phyloP scores from a whole-genome alignment of 1,140 invertebrate genomes.

The Heterodera carotae region DNA sequence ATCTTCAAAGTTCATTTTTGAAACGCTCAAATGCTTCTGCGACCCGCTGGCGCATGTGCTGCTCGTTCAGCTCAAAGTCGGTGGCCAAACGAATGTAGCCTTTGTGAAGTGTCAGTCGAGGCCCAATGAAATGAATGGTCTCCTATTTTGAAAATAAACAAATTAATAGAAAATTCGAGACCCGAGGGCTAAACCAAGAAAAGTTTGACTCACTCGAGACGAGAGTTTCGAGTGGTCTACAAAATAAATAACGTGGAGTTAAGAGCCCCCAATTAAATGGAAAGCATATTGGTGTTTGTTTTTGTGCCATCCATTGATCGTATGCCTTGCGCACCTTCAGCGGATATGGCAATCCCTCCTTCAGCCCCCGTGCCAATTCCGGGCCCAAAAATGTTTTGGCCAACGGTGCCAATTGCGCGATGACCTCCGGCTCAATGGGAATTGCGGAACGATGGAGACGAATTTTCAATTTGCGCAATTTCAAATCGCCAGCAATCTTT shows the following conservation, averaged over 20 bases:
- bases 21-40: slow-evolving; percentile 58
- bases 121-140: slow-evolving; percentile 59
- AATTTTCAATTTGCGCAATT: slow-evolving; percentile 59
- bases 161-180: too few relatives aligned
- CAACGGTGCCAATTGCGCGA: slow-evolving; percentile 59
- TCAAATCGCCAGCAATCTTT: slow-evolving; percentile 59
- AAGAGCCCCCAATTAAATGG: too few relatives aligned
- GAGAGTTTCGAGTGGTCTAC: too few relatives aligned
- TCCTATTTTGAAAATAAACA: slow-evolving; percentile 45
- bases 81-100: slow-evolving; percentile 61
- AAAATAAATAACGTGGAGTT: too few relatives aligned
- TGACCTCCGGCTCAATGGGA: slow-evolving; percentile 58
- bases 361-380: slow-evolving; percentile 55
- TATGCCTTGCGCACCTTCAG: slow-evolving; percentile 43
- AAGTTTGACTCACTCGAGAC: too few relatives aligned
- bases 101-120: slow-evolving; percentile 56
- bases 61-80: slow-evolving; percentile 57
- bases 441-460: slow-evolving; percentile 60
- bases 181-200: too few relatives aligned
- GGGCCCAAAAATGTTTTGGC: slow-evolving; percentile 65
- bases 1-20: slow-evolving; percentile 34
- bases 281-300: too few relatives aligned
- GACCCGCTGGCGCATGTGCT: slow-evolving; percentile 51
- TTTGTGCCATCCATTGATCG: too few relatives aligned
- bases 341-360: slow-evolving; percentile 63